Conservation (phyloP, 2,113 vertebrate genomes). For the Steatornis caripensis region DNA sequence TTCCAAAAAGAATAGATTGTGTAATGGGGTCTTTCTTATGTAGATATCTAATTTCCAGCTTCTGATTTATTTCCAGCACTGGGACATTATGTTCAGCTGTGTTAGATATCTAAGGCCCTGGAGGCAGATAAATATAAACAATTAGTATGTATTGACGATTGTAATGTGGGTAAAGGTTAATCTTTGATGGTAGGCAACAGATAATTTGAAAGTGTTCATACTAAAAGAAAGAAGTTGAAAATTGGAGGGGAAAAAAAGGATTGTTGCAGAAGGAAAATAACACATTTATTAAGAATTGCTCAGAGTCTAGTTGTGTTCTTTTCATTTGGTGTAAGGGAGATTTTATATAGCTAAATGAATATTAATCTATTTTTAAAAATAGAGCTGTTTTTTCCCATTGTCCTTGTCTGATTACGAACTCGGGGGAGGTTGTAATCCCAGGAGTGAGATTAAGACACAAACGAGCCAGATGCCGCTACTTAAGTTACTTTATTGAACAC, state of each 20-base stretch:
- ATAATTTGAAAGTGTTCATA: neutral
- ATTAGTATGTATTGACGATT: neutral
- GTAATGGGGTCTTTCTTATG: neutral
- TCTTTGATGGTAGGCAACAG: neutral
- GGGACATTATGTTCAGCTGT: neutral
- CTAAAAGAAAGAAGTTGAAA: neutral
- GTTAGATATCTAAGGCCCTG: neutral
- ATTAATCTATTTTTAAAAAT: neutral
- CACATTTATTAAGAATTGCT: neutral
- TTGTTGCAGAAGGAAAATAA: neutral
- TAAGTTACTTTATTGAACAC: too few relatives aligned
- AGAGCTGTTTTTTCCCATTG: neutral
- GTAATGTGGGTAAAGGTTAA: neutral
- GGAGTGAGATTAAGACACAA: too few relatives aligned
- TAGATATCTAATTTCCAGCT: neutral
- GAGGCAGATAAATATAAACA: neutral
- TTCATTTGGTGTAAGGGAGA: neutral
- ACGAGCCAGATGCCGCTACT: too few relatives aligned
- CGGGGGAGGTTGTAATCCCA: too few relatives aligned
- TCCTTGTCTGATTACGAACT: too few relatives aligned
- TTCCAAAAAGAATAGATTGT: neutral
- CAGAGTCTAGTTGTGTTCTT: neutral
- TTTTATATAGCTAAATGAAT: neutral
- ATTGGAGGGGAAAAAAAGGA: neutral
- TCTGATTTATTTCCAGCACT: neutral